Base-by-base conservation (phyloP, 2,797 vertebrate genomes). In the Lacerta viridis region DNA sequence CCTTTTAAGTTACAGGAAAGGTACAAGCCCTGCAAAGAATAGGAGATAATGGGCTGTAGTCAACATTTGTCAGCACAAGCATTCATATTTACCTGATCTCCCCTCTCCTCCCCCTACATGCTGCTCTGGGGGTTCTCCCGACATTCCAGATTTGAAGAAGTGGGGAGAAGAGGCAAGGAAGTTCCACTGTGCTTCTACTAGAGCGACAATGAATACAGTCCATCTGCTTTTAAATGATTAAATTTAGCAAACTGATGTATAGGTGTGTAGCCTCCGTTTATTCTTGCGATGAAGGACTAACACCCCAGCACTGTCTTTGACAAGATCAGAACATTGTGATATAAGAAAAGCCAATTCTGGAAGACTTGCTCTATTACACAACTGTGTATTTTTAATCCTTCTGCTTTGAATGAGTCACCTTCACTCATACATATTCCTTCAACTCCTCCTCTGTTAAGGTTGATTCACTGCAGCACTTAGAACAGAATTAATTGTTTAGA, bases 381-480 rank as follows among this genome's bases (percentile, higher is more conserved):
- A 92, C 85, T 90, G 94, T 87, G 93, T 94, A 93, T 94, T 95
- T 95, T 96, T 94, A 94, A 93, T 94, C 92, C 91, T 94, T 93
- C 92, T 93, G 75, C 91, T 93, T 90, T 92, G 87, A 92, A 92
- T 95, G 94, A 96, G 91, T 96, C 93, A 95, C 87, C 94, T 89
- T 94, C 93, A 93, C 92, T 95, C 94, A 96, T 0, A 76, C 92
- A 94, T 93, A 94, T 93, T 95, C 91, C 93, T 87, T 91, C 68
- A 66, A 55, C 33, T 94, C 94, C 94, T 95, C 92, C 94, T 96
- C 94, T 91, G 94, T 92, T 84, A 92, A 91, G 90, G 92, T 90
- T 94, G 93, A 96, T 95, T 96, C 95, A 95, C 43, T 89, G 92
- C 90, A 92, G 92, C 94, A 94, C 94, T 95, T 94, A 88, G 93